Evolutionary conservation across 2,113 vertebrate genomes (phyloP), one percentile per base, ranked within the genome.

Genomic region (Anarrhichthys ocellatus): DNA sequence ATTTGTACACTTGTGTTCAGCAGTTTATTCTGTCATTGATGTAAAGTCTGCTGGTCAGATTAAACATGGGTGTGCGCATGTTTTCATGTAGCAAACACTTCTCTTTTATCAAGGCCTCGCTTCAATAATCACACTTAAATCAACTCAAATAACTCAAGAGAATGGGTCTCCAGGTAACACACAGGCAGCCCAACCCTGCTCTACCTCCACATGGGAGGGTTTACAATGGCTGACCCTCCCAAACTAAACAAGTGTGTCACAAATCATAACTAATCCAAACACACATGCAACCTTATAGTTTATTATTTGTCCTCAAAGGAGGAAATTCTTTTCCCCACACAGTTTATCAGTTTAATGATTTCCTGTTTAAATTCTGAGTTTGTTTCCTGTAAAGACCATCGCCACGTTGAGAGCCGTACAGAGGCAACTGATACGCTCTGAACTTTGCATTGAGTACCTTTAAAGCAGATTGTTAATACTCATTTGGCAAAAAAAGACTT

Each of bases 181-280:
- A 66, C 17, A n/a, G 29, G 6, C 34, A 22, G 72, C 72, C 82
- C 58, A 67, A 38, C 80, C 69, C 66, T 64, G 22, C n/a, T 40
- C 27, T 40, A 9, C 9, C 6, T 63, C 71, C 38, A 29, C 10
- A 9, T 13, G 29, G 54, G 36, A 75, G 17, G 36, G 42, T 70
- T 76, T 46, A 76, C 27, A 64, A 15, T 58, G n/a, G 56, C 11
- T 20, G 14, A 85, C 36, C 29, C 10, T 56, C 36, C 50, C 63
- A 82, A 82, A 80, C 6, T 76, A 81, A 84, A 87, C 67, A 84
- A 34, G 29, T 36, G 27, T 11, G 22, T 69, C 17, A 87, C 32
- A 54, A 58, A 73, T 62, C 62, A 75, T 0, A 34, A 13, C n/a
- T 40, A 7, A 63, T 29, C 22, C 34, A 59, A 64, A 74, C 73